These are phyloP conservation scores for Lutraria rhynchaena DNA, from an alignment of 1,140 invertebrate genomes.

Conservation along the genomic window DNA sequence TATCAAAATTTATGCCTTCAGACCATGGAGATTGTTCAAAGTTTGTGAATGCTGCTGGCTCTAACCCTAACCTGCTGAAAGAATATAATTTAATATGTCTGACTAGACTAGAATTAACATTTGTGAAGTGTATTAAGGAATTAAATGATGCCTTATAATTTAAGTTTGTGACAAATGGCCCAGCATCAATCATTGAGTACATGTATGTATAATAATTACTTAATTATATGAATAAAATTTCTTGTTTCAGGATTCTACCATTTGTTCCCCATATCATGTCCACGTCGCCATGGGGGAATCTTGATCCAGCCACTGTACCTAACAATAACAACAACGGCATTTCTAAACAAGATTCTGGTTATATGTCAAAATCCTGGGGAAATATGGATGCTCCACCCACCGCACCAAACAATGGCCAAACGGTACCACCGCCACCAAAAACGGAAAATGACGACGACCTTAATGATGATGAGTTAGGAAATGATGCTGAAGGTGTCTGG, in stretches of 20 bases:
- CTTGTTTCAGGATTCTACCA: conserved; percentile 48
- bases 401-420: conserved; percentile 10
- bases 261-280: conserved; percentile 61
- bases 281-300: conserved; percentile 54
- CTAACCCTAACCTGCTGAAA: too few relatives aligned
- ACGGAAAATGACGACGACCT: conserved; percentile 66
- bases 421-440: conserved; percentile 58
- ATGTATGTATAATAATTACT: too few relatives aligned
- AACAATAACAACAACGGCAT: conserved; percentile 54
- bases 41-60: too few relatives aligned
- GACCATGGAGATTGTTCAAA: too few relatives aligned
- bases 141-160: too few relatives aligned
- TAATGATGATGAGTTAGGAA: conserved; percentile 74
- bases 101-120: too few relatives aligned
- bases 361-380: conserved; percentile 75
- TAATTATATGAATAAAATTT: too few relatives aligned
- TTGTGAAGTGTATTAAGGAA: too few relatives aligned
- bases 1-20: too few relatives aligned
- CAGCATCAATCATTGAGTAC: too few relatives aligned
- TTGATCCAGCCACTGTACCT: conserved; percentile 35
- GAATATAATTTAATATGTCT: too few relatives aligned
- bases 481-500: conserved; percentile 99
- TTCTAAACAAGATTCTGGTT: conserved; percentile 45
- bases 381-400: conserved; percentile 51
- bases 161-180: too few relatives aligned